A percentile compares a stretch with the other conserved stretches of the same genome.
These are phyloP conservation scores for Arizona elegans DNA, from an alignment of 2,113 vertebrate species.

Conservation along the genomic window DNA sequence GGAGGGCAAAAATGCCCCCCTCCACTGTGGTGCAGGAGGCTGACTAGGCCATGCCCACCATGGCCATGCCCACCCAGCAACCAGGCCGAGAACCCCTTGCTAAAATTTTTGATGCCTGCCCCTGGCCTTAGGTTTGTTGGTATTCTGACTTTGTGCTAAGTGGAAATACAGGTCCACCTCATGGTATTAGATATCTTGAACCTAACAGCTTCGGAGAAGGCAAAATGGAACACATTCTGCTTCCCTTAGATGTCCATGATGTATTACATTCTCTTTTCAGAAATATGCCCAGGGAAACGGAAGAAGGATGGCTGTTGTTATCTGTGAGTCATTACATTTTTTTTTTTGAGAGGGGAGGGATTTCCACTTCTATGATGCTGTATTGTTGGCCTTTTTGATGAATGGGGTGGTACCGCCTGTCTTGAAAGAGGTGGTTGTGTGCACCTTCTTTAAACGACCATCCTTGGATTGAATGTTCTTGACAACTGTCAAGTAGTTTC, in stretches of 20 bases:
- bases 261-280: not conserved
- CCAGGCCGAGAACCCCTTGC: no score
- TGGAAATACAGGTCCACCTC: not conserved
- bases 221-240: not conserved
- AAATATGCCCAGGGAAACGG: not conserved
- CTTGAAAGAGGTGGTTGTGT: not conserved
- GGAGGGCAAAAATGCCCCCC: no score
- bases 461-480: not conserved
- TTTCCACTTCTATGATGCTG: not conserved
- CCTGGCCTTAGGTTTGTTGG: not conserved
- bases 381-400: not conserved
- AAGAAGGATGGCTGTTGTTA: not conserved
- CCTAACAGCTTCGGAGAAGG: not conserved
- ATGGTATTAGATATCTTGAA: not conserved
- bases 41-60: no score
- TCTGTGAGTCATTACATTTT: not conserved
- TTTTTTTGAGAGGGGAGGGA: not conserved
- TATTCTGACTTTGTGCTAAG: not conserved
- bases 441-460: not conserved
- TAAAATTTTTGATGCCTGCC: no score
- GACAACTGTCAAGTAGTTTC: not conserved
- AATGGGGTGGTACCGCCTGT: not conserved
- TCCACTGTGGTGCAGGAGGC: no score
- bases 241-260: not conserved
- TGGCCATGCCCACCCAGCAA: no score